Evolutionary conservation across 2,797 vertebrate species (phyloP).

Genomic region (Acipenser ruthenus): DNA sequence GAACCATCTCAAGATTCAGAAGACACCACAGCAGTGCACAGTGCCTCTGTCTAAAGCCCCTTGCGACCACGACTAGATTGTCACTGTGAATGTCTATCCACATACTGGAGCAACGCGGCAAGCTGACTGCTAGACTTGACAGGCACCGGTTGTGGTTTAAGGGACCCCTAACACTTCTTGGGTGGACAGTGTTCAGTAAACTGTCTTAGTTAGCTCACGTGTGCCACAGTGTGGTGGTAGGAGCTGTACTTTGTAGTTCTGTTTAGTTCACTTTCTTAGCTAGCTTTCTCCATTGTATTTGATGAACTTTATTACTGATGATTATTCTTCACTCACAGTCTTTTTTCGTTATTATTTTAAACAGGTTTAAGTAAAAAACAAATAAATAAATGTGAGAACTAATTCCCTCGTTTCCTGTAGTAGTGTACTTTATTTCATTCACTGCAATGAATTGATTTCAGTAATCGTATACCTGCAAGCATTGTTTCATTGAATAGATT

Average conservation of each 20-base stretch:
- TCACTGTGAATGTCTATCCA: conserved; percentile 32
- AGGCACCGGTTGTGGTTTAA: conserved; percentile 22
- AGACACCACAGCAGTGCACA: conserved; percentile 6
- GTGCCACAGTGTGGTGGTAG: conserved; percentile 41
- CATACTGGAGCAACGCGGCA: conserved; percentile 23
- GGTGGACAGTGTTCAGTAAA: conserved; percentile 28
- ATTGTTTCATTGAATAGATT: too few species aligned
- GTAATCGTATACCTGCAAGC: too few species aligned
- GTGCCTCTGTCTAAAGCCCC: conserved; percentile 24
- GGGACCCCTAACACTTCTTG: conserved; percentile 22
- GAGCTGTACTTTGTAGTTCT: conserved; percentile 11
- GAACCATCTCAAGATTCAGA: background rate
- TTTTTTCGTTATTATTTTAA: background rate
- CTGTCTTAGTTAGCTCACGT: conserved; percentile 30
- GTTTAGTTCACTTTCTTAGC: background rate
- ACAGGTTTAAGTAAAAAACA: background rate
- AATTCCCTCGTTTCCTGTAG: background rate
- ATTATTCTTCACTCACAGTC: background rate
- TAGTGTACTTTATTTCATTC: background rate
- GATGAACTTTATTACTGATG: background rate
- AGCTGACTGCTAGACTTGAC: conserved; percentile 25
- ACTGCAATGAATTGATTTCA: background rate
- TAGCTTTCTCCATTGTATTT: background rate
- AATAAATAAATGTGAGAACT: background rate
- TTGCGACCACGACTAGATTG: conserved; percentile 21